A percentile compares a stretch with the other conserved stretches of the same genome.
phyloP scores from a whole-genome alignment of 2,888 invertebrate genomes.

The Ceramica pisi region DNA sequence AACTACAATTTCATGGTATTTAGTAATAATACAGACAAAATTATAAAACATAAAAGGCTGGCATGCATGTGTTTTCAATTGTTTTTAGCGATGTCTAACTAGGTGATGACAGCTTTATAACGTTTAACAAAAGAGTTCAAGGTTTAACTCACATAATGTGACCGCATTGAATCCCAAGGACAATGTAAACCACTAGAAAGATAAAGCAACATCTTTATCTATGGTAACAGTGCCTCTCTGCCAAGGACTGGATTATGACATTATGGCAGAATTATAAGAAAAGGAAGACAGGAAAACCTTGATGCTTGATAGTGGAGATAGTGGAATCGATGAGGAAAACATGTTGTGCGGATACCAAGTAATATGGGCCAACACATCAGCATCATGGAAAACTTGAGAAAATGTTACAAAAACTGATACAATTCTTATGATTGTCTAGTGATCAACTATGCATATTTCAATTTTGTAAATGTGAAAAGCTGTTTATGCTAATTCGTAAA shows the following conservation, averaged over 20 bases:
- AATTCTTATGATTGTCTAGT: background rate
- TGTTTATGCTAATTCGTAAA: background rate
- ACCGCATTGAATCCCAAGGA: background rate
- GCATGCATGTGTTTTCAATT: conserved; percentile 48
- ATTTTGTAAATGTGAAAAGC: background rate
- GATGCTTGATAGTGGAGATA: background rate
- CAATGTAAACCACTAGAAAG: background rate
- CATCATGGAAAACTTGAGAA: background rate
- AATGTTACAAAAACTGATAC: background rate
- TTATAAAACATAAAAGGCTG: conserved; percentile 22
- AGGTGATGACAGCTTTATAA: conserved; percentile 35
- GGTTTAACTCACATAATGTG: conserved; percentile 17
- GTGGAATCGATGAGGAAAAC: background rate
- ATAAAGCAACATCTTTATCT: background rate
- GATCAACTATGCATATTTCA: background rate
- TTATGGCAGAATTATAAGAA: background rate
- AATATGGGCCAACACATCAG: background rate
- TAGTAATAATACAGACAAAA: conserved; percentile 44
- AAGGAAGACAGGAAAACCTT: background rate
- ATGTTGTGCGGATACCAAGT: background rate
- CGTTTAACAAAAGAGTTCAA: conserved; percentile 35
- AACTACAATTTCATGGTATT: conserved; percentile 10
- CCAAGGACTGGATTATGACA: background rate
- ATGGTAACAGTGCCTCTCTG: background rate
- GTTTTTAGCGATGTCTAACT: conserved; percentile 43